Evolutionary conservation across 2,113 vertebrate genomes (phyloP), one percentile per base, ranked within the genome.

Genomic region (Paedocypris sp.): DNA sequence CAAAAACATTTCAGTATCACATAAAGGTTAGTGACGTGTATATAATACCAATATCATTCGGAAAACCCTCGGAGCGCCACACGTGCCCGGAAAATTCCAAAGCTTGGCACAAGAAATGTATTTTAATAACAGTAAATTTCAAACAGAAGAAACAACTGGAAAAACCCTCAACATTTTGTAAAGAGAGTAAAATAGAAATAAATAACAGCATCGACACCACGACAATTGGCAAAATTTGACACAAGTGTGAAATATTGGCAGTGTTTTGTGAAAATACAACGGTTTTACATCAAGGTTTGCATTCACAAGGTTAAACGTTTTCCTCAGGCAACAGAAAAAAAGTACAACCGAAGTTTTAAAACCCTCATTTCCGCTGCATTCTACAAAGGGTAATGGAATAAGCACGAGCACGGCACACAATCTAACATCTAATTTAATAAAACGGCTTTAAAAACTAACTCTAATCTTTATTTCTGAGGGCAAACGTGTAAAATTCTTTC

Each of bases 81-180:
- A 63, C 62, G 67, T 69, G 66, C 69, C 72, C 58, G 72, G 64
- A 57, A 61, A 71, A 51, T 74, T 76, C 59, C 60, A 72, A 68
- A 75, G 63, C 66, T 83, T 85, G 85, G 85, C 82, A 87, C 83
- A 53, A 77, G 75, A 73, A 74, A 68, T 39, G 31, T 67, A 49
- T 59, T 20, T 71, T 51, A 75, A 51, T 78, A 18, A 73, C 39
- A 72, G 62, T 52, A 60, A 60, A 69, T 23, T 51, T 53, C 42
- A 58, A 26, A 52, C 26, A 12, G 60, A 46, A 56, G 28, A 66
- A 43, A 66, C 32, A 42, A 35, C 22, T 43, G 41, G 35, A 62
- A 41, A 57, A 26, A 19, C 63, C 25, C 13, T 43, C 58, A 41
- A 50, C 53, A 33, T 32, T 42, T 22, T 50, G 29, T 51, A 41